These are phyloP conservation scores for Entomobrya proxima DNA, from an alignment of 2,888 invertebrate genomes.

Conservation along the genomic window DNA sequence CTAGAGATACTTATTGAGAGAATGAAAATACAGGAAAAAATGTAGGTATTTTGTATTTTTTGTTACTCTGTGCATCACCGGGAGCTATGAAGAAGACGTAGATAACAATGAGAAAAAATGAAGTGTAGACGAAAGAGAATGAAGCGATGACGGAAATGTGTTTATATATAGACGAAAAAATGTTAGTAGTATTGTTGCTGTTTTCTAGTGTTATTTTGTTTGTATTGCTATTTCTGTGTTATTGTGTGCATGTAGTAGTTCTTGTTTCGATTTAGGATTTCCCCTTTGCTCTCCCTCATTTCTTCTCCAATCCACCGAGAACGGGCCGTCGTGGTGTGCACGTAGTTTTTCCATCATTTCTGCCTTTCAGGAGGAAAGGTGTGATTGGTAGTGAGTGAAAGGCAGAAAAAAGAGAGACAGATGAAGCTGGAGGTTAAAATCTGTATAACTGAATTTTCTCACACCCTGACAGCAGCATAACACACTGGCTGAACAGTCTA, in stretches of 20 bases:
- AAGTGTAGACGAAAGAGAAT: neutral
- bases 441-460: constrained; percentile 2
- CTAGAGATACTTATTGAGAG: too few relatives aligned
- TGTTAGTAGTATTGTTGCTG: constrained; percentile 13
- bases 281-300: neutral
- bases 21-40: neutral
- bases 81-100: neutral
- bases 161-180: too few relatives aligned
- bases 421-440: neutral
- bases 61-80: neutral
- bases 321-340: neutral
- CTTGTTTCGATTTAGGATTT: neutral
- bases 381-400: constrained; percentile 6
- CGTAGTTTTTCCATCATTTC: neutral
- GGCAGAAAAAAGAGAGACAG: neutral
- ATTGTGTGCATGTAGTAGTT: neutral
- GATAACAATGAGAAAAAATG: constrained; percentile 22
- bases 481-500: neutral
- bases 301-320: neutral
- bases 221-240: neutral
- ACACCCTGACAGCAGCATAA: neutral
- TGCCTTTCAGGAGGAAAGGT: neutral
- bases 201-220: neutral
- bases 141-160: neutral
- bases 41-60: constrained; percentile 9